Evolutionary conservation across 2,888 invertebrate species (phyloP).

Genomic region (Plemyria rubiginata): DNA sequence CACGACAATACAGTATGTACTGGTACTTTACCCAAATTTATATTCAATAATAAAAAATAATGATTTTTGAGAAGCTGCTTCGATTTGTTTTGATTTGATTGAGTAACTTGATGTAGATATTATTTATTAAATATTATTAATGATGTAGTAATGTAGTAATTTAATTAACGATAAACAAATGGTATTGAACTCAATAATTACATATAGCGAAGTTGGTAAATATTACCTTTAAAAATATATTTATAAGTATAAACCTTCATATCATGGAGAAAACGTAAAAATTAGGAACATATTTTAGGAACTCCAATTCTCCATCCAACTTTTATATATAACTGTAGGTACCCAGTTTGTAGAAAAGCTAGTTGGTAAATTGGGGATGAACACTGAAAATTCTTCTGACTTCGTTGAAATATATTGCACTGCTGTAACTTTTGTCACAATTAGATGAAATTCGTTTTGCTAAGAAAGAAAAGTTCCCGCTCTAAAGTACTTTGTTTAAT

Average conservation of each 20-base stretch:
- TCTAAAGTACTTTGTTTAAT: slow-evolving; percentile 65
- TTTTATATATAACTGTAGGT: slow-evolving; percentile 2
- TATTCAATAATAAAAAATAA: too few species aligned
- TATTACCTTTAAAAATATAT: background rate
- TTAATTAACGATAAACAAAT: too few species aligned
- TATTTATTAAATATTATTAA: too few species aligned
- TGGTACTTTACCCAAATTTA: too few species aligned
- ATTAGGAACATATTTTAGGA: slow-evolving; percentile 5
- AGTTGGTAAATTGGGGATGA: slow-evolving; percentile 21
- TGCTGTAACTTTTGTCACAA: slow-evolving; percentile 38
- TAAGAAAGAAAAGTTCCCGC: slow-evolving; percentile 47
- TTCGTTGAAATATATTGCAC: slow-evolving; percentile 21
- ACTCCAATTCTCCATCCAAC: slow-evolving; percentile 16
- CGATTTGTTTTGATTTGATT: too few species aligned
- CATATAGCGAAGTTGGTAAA: slow-evolving; percentile 2
- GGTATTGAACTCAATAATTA: too few species aligned
- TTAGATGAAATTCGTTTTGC: slow-evolving; percentile 46
- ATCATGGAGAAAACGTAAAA: slow-evolving; percentile 1
- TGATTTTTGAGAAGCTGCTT: too few species aligned
- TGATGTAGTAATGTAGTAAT: too few species aligned
- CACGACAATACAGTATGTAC: too few species aligned
- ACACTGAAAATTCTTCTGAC: slow-evolving; percentile 20
- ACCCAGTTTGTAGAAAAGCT: slow-evolving; percentile 13
- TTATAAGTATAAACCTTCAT: background rate
- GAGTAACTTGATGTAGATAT: too few species aligned